A percentile compares a stretch with the other conserved stretches of the same genome.
phyloP scores from a whole-genome alignment of 2,888 invertebrate species.

The Ectemnius lituratus region DNA sequence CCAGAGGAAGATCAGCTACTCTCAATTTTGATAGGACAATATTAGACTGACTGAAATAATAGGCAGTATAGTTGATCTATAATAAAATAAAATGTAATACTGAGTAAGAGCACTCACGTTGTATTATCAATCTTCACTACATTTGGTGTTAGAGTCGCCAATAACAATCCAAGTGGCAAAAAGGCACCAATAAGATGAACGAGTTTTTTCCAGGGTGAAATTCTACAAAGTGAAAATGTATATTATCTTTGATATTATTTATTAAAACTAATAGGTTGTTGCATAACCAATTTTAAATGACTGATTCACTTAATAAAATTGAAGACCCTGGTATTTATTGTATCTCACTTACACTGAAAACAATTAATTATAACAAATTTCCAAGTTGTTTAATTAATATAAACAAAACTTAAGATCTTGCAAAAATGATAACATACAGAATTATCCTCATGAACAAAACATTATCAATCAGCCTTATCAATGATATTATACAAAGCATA shows the following conservation, averaged over 20 bases:
- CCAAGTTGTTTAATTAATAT: too few species aligned
- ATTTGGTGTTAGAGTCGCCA: constrained; percentile 85
- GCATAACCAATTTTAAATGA: background rate
- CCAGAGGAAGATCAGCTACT: constrained; percentile 68
- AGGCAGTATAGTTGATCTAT: constrained; percentile 7
- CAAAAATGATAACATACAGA: too few species aligned
- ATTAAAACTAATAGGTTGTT: background rate
- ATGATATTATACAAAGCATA: too few species aligned
- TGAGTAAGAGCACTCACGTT: constrained; percentile 66
- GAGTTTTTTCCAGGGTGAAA: constrained; percentile 82
- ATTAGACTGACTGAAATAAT: constrained; percentile 65
- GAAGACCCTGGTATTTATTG: too few species aligned
- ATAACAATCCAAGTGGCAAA: constrained; percentile 85
- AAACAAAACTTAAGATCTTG: too few species aligned
- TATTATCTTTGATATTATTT: background rate
- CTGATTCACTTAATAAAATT: too few species aligned
- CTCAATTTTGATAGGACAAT: constrained; percentile 73
- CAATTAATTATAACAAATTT: too few species aligned
- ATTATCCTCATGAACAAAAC: too few species aligned
- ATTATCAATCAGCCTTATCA: too few species aligned
- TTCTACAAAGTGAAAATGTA: constrained; percentile 48
- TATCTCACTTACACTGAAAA: too few species aligned
- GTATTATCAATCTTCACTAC: constrained; percentile 81
- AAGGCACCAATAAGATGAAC: constrained; percentile 84
- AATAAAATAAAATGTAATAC: background rate